Evolutionary conservation across 2,113 vertebrate genomes (phyloP).

Genomic region (Galeopterus variegatus): DNA sequence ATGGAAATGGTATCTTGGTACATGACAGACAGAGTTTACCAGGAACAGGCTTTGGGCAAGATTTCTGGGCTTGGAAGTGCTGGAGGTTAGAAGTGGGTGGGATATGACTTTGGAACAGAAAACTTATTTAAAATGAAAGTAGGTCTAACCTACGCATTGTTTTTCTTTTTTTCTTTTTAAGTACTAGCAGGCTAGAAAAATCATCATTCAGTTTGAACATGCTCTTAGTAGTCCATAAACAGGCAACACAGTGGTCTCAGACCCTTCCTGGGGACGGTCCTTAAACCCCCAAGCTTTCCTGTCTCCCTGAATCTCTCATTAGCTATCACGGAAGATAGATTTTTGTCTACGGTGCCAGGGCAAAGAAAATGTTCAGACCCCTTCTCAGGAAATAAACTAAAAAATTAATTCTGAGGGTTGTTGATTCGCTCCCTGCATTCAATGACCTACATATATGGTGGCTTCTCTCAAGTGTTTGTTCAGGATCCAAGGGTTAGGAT

Average conservation of each 20-base stretch:
- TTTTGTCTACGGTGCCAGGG: too few relatives aligned
- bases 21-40: background rate
- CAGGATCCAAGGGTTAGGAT: too few relatives aligned
- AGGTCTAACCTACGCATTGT: background rate
- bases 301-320: background rate
- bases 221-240: background rate
- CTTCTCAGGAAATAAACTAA: too few relatives aligned
- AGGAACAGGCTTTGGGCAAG: background rate
- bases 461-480: background rate
- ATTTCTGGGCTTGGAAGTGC: background rate
- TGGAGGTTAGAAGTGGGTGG: background rate
- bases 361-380: too few relatives aligned
- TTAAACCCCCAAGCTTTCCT: background rate
- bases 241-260: background rate
- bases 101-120: background rate
- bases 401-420: too few relatives aligned
- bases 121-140: constrained; percentile 41
- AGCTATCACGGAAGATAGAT: too few relatives aligned
- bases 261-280: background rate
- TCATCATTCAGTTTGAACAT: background rate
- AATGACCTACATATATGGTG: too few relatives aligned
- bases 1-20: accelerated
- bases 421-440: too few relatives aligned
- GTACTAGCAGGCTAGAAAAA: background rate
- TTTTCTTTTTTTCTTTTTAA: constrained; percentile 6